These are phyloP conservation scores for Rhynchotus rufescens DNA, from an alignment of 2,797 vertebrate genomes.

Conservation along the genomic window DNA sequence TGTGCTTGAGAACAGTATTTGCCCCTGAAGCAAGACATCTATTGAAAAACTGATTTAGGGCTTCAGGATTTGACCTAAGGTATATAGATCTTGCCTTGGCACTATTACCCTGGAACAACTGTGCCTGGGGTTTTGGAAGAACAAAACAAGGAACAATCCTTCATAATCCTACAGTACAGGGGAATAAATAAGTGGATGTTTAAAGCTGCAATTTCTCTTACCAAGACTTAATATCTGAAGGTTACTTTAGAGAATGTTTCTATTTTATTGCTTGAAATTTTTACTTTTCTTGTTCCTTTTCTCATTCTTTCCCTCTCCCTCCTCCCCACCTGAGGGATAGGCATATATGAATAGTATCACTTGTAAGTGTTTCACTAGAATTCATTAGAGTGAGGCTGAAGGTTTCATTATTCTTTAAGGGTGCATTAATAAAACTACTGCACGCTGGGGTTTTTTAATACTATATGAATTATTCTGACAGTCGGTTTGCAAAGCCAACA, in stretches of 20 bases:
- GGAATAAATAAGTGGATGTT: slow-evolving; percentile 5
- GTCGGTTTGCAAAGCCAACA: slow-evolving; percentile 74
- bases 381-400: slow-evolving; percentile 69
- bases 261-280: neutral
- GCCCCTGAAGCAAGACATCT: neutral
- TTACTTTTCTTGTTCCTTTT: neutral
- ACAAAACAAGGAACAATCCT: slow-evolving; percentile 6
- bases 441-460: slow-evolving; percentile 72
- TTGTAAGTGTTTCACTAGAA: slow-evolving; percentile 65
- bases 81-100: neutral
- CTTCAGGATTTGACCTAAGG: neutral
- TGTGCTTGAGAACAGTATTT: neutral
- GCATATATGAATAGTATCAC: slow-evolving; percentile 32
- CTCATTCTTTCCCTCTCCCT: neutral
- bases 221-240: neutral
- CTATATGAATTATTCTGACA: slow-evolving; percentile 77
- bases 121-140: slow-evolving; percentile 1
- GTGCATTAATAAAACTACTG: slow-evolving; percentile 74
- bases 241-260: slow-evolving; percentile 32
- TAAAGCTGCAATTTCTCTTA: slow-evolving; percentile 38
- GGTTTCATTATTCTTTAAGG: slow-evolving; percentile 78
- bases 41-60: neutral
- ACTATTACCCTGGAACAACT: neutral
- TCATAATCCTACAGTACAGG: neutral
- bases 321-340: slow-evolving; percentile 50